Conservation (phyloP, 2,797 vertebrate species). For the Muscicapa striata region DNA sequence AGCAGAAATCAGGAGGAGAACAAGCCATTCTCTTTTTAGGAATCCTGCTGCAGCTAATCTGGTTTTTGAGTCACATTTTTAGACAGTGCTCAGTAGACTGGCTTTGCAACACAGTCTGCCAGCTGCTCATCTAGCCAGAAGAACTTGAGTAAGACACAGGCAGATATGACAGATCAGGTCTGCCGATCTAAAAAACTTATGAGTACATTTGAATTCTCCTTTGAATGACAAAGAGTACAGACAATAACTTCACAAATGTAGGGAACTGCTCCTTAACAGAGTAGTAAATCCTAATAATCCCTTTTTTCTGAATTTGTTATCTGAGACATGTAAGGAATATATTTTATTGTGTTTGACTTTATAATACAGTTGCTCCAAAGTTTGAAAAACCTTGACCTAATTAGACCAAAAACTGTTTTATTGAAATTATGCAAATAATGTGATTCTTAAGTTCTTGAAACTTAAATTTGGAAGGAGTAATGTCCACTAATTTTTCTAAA, state of each 20-base stretch:
- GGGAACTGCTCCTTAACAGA: not conserved
- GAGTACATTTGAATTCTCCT: not conserved
- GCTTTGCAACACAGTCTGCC: not conserved
- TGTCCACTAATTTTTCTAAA: not conserved
- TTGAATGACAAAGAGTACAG: not conserved
- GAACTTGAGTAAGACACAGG: not conserved
- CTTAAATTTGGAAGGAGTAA: not conserved
- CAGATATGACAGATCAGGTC: not conserved
- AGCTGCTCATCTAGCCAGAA: not conserved
- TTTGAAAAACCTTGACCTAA: not conserved
- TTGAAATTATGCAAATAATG: not conserved
- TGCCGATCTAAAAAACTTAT: not conserved
- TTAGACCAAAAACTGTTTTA: not conserved
- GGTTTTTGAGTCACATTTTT: not conserved
- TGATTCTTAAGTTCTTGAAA: not conserved
- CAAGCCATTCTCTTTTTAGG: not conserved
- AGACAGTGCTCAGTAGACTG: not conserved
- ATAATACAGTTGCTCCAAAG: not conserved
- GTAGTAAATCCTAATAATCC: not conserved
- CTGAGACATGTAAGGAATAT: not conserved
- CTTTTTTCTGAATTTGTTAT: not conserved
- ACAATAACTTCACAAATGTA: not conserved
- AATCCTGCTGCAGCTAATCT: not conserved
- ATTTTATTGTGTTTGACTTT: not conserved
- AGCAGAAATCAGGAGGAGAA: not conserved